phyloP scores from a whole-genome alignment of 2,797 vertebrate species.

The Lates japonicus region DNA sequence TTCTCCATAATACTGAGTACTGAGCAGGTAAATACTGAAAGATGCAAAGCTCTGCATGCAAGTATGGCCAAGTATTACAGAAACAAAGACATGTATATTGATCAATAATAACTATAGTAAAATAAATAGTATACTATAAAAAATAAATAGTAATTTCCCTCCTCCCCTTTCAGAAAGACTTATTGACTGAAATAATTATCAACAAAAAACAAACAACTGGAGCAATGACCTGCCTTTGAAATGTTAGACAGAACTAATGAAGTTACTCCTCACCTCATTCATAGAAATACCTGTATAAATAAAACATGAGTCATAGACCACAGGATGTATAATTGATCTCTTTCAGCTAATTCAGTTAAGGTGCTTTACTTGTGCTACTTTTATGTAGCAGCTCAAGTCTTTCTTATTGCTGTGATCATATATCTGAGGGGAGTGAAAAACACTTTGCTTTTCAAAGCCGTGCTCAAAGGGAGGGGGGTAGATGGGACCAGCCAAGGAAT shows the following conservation, averaged over 20 bases:
- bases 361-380: background rate
- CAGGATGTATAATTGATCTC: background rate
- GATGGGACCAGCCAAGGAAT: background rate
- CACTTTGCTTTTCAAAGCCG: background rate
- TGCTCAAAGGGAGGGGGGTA: background rate
- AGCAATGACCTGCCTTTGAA: too few species aligned
- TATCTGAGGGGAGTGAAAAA: background rate
- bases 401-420: background rate
- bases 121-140: too few species aligned
- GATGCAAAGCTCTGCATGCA: background rate
- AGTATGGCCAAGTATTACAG: background rate
- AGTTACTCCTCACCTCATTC: background rate
- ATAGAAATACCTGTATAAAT: too few species aligned
- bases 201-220: too few species aligned
- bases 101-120: background rate
- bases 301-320: background rate
- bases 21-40: background rate
- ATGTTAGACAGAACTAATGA: too few species aligned
- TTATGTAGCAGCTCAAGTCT: background rate
- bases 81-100: background rate
- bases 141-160: background rate
- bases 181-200: too few species aligned
- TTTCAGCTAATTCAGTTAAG: background rate
- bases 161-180: too few species aligned
- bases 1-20: background rate